Evolutionary conservation across 2,797 vertebrate species (phyloP), one percentile per base, ranked within the genome.

Genomic region (Cuniculus paca): DNA sequence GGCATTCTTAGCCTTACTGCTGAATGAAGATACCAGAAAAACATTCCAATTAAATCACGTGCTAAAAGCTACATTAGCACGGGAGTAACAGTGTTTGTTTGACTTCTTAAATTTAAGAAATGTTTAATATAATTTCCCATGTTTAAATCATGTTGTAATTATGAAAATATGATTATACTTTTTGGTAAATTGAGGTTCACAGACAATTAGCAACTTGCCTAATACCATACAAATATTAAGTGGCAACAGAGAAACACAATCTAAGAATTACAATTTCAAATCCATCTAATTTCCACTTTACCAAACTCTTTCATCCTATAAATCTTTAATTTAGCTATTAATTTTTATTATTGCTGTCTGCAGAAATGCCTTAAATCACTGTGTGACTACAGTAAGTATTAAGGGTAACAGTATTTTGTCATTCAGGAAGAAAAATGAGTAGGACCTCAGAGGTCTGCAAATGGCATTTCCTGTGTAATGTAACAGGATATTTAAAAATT

Each of bases 241-340:
- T 68, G 48, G 4, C 9, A 74, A 85, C 45, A 90, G 20, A 68
- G 22, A 89, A 60, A 78, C n/a, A 79, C 17, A 92, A 42, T 45
- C 60, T 50, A 92, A 88, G 54, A 22, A 52, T 90, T 96, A 45
- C 74, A 54, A 90, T 79, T 82, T 5, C 4, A 7, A 78, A 72
- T 42, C 52, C 13, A 65, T 83, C 12, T 94, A 60, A 82, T 42
- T 83, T 39, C 8, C 9, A 58, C 36, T 60, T 90, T 52, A 28
- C 56, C 50, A 92, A 86, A 90, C 8, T 42, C 16, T 65, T 91
- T 86, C 6, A 72, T 17, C 24, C 3, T 74, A 83, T 93, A 88
- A 83, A 83, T 96, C 19, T 83, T 93, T 79, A 90, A 87, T 26
- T 63, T 90, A 52, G 11, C 39, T 84, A 84, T 90, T 94, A 82